phyloP scores from a whole-genome alignment of 2,113 vertebrate genomes.

The Scophthalmus maximus region DNA sequence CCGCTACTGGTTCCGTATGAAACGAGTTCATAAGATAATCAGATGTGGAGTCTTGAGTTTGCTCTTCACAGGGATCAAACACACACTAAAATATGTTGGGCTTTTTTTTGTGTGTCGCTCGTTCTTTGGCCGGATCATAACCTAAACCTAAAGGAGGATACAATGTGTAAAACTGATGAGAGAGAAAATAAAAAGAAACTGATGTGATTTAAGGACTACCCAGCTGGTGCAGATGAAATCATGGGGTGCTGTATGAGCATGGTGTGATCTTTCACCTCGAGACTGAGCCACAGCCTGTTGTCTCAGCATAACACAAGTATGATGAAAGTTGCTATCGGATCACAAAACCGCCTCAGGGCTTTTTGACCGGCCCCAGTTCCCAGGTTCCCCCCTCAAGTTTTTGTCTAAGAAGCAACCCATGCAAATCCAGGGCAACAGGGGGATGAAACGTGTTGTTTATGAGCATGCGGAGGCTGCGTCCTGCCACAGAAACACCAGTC shows the following conservation, averaged over 20 bases:
- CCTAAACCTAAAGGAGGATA: conserved; percentile 38
- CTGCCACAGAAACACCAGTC: conserved; percentile 45
- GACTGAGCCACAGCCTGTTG: conserved; percentile 43
- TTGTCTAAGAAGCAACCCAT: conserved; percentile 28
- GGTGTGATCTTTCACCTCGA: conserved; percentile 39
- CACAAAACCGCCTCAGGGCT: conserved; percentile 33
- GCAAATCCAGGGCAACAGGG: conserved; percentile 39
- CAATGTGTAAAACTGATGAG: conserved; percentile 45
- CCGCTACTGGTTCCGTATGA: conserved; percentile 55
- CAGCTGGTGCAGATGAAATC: conserved; percentile 56
- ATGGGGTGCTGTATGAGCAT: conserved; percentile 58
- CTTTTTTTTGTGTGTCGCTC: not conserved
- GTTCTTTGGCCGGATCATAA: too few relatives aligned
- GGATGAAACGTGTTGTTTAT: conserved; percentile 40
- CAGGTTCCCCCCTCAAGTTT: conserved; percentile 26
- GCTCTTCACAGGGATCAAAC: conserved; percentile 58
- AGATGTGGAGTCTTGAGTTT: conserved; percentile 56
- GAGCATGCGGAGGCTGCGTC: conserved; percentile 65
- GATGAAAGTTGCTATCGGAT: conserved; percentile 31
- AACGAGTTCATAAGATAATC: conserved; percentile 74
- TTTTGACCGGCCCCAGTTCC: conserved; percentile 17
- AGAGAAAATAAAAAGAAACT: conserved; percentile 52
- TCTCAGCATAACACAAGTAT: conserved; percentile 21
- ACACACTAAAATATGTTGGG: conserved; percentile 33
- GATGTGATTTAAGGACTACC: conserved; percentile 65